Evolutionary conservation across 2,797 vertebrate species (phyloP), one percentile per base, ranked within the genome.

Genomic region (Rhynchonycteris naso): DNA sequence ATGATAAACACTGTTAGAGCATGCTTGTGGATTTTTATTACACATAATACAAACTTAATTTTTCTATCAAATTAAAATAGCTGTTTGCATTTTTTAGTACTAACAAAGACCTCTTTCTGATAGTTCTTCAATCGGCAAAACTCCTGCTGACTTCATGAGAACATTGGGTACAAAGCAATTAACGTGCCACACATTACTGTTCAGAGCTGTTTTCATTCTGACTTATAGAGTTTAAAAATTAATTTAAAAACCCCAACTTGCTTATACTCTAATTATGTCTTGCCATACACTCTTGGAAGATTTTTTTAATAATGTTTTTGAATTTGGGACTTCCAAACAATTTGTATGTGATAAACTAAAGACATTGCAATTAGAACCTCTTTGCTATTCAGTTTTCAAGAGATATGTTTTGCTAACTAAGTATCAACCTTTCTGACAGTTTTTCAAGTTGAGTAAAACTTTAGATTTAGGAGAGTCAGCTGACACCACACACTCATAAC

Each of bases 151-250:
- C 28, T 86, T 94, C 47, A 24, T 43, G 65, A 90, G 91, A 95
- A 85, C 38, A 92, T 80, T 26, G 88, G 50, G 5, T 66, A 65
- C 26, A 86, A 83, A 94, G 47, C 88, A 91, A 75, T 94, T 90
- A 94, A 63, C 30, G 54, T 66, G 74, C 26, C 65, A 74, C 5
- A 63, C 28, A 76, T 35, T 95, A 66, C 30, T 72, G 47, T 90
- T 75, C 90, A 88, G 16, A 92, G 28, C 9, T 96, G 76, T 61
- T 96, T 96, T 97, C 88, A 86, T 96, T 97, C 78, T 94, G 93
- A 82, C 3, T 54, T 93, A 81, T 74, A 80, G 78, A 96, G 85
- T 63, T 52, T 43, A 87, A 95, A 95, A 69, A 63, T 22, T 71
- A 68, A 54, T 72, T 76, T 28, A 93, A 92, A 80, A 28, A 18